Evolutionary conservation across 2,113 vertebrate species (phyloP), one percentile per base, ranked within the genome.

Genomic region (Anolis sagrei): DNA sequence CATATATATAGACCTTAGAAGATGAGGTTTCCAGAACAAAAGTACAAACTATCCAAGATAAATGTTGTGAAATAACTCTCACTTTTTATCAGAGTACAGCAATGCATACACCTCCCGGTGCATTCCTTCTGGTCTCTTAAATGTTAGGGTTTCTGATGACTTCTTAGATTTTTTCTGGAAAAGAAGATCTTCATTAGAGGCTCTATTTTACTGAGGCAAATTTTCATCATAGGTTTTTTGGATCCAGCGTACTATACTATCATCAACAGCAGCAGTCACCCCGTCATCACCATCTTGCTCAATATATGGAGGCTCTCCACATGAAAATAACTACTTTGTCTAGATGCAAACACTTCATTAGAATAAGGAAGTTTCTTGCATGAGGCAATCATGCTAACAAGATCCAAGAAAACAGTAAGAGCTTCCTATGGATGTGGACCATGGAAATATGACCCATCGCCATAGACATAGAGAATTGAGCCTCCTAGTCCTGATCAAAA

Each of bases 21-120:
- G 77, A 51, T 64, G 23, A 36, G 23, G 39, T 2, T 27, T 29
- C 39, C 39, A 77, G 81, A 62, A 62, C 62, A 44, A 32, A 51
- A 25, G 27, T 16, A 66, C 62, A 68, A 81, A 61, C 5, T 75
- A 49, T 62, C 2, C 25, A 32, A 2, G 69, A 79, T 44, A 29
- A 85, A 7, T 7, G 1, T 27, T 51, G 54, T 51, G 51, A 5
- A 21, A 81, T 66, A 25, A 25, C 51, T 78, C 97, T 94, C 98
- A 98, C 99, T 99, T 99, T 95, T 99, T 99, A 95, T 99, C 99
- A 62, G 99, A 99, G 92, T 99, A 99, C 27, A 99, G 97, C 84
- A 99, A 95, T 1, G 99, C 99, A 84, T 99, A 99, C 92, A 99
- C 99, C 85, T 99, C 99, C 89, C 99, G 95, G 95, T 99, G 99